These are phyloP conservation scores for Lepidothrix coronata DNA, from an alignment of 2,113 vertebrate genomes.

Conservation along the genomic window DNA sequence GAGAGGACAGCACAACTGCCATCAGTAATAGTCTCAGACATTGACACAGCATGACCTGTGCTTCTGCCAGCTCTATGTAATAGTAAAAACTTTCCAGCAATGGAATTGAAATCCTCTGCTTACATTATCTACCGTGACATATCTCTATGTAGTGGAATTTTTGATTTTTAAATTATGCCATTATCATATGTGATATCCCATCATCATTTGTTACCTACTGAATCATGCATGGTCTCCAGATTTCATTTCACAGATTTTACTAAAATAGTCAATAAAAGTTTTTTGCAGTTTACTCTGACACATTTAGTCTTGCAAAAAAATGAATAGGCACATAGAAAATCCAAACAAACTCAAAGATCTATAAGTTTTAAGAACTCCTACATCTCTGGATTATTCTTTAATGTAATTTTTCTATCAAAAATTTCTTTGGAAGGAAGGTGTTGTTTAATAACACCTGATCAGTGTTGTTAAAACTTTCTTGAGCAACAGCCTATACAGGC, in stretches of 20 bases:
- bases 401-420: not conserved
- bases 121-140: not conserved
- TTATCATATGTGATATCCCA: not conserved
- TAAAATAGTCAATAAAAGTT: not conserved
- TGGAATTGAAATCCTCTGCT: not conserved
- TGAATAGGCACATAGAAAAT: not conserved
- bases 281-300: not conserved
- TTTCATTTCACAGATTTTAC: not conserved
- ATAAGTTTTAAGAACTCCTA: not conserved
- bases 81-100: not conserved
- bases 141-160: not conserved
- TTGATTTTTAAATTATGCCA: not conserved
- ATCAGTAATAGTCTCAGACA: not conserved
- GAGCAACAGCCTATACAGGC: not conserved
- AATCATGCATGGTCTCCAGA: not conserved
- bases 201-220: not conserved
- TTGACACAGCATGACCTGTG: not conserved
- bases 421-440: not conserved
- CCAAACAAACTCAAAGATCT: not conserved
- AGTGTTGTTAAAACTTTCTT: not conserved
- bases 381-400: not conserved
- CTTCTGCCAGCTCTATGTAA: not conserved
- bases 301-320: not conserved
- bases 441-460: not conserved
- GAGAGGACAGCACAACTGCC: not conserved